Conservation (phyloP, 2,113 vertebrate genomes). For the Psittacula cyanocephala region DNA sequence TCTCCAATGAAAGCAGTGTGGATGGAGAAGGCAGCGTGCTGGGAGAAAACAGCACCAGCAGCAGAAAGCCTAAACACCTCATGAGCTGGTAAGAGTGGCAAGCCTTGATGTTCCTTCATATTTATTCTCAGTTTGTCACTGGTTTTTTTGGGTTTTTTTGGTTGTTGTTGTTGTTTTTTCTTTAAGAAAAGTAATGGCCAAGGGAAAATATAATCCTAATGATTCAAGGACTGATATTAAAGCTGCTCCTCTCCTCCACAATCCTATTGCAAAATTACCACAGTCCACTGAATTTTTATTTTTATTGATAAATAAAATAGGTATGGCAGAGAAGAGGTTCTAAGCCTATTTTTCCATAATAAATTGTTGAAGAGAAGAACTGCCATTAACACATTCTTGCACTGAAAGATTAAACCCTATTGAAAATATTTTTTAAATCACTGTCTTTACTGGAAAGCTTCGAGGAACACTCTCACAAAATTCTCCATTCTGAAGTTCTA, state of each 20-base stretch:
- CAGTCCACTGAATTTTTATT: not conserved
- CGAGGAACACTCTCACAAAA: not conserved
- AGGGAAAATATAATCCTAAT: not conserved
- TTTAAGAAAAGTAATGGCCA: not conserved
- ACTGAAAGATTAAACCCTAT: not conserved
- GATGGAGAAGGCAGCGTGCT: not conserved
- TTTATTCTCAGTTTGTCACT: not conserved
- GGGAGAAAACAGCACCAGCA: not conserved
- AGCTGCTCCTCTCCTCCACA: not conserved
- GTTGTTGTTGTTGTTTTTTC: not conserved
- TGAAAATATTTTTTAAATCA: not conserved
- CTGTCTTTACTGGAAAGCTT: not conserved
- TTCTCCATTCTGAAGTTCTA: not conserved
- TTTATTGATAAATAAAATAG: not conserved
- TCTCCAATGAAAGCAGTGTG: not conserved
- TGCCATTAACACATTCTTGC: not conserved
- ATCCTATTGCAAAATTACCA: not conserved
- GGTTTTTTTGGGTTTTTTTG: accelerated
- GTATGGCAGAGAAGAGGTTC: not conserved
- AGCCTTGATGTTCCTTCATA: not conserved
- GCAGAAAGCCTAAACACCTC: not conserved
- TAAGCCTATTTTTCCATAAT: not conserved
- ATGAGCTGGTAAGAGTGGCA: not conserved
- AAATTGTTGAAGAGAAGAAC: not conserved
- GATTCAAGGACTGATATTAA: not conserved